Conservation (phyloP, 2,797 vertebrate genomes). For the Streptopelia turtur region DNA sequence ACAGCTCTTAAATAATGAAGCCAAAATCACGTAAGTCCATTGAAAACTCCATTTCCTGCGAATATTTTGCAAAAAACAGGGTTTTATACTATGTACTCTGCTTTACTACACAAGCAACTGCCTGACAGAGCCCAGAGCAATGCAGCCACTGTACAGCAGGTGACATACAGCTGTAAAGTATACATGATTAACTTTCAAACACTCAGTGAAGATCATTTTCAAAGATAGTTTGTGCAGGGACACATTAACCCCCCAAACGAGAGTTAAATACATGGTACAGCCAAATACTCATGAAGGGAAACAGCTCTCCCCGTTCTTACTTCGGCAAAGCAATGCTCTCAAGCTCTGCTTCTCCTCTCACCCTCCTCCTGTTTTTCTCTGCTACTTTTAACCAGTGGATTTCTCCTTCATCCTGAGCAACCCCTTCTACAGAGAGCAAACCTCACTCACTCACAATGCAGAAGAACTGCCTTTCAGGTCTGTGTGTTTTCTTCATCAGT, state of each 20-base stretch:
- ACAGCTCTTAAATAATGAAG: constrained; percentile 49
- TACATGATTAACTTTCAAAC: not conserved
- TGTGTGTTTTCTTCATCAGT: not conserved
- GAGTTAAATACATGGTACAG: not conserved
- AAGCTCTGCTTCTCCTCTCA: not conserved
- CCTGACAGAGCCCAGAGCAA: not conserved
- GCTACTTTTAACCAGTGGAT: not conserved
- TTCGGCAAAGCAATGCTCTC: not conserved
- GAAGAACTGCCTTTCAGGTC: not conserved
- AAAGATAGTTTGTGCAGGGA: not conserved
- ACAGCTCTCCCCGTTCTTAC: not conserved
- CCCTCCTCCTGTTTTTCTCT: not conserved
- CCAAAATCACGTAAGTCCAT: not conserved
- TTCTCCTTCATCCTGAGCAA: not conserved
- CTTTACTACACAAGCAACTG: not conserved
- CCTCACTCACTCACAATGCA: not conserved
- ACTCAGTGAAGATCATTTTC: not conserved
- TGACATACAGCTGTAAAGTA: not conserved
- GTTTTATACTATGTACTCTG: not conserved
- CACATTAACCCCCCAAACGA: not conserved
- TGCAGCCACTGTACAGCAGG: not conserved
- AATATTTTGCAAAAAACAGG: not conserved
- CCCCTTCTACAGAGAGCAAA: not conserved
- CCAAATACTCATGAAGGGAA: not conserved
- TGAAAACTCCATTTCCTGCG: constrained; percentile 12